Conservation (phyloP, 2,888 invertebrate species). For the Opisthograptis luteolata region DNA sequence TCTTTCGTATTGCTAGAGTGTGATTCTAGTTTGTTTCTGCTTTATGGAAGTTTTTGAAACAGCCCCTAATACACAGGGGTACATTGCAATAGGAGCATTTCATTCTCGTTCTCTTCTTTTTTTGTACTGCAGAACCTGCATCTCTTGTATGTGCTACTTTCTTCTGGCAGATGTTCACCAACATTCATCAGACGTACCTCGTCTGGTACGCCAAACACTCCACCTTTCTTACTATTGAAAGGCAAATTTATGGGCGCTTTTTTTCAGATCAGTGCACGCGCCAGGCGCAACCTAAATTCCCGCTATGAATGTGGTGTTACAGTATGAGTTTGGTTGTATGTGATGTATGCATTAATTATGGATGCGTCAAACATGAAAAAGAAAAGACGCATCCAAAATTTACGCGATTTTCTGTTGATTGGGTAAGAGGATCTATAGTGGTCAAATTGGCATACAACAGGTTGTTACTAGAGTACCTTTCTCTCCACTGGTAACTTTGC, state of each 20-base stretch:
- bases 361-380: slow-evolving; percentile 42
- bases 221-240: slow-evolving; percentile 43
- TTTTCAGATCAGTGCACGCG: no score
- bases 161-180: slow-evolving; percentile 44
- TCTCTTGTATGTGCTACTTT: slow-evolving; percentile 42
- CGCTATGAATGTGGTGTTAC: no score
- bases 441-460: slow-evolving; percentile 48
- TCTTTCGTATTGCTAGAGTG: no score
- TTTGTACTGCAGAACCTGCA: slow-evolving; percentile 3
- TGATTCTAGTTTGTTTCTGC: no score
- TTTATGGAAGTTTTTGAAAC: background rate
- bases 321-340: slow-evolving; percentile 35
- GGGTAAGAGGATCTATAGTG: slow-evolving; percentile 50
- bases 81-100: slow-evolving; percentile 26
- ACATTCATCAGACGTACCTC: slow-evolving; percentile 44
- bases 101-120: slow-evolving; percentile 34
- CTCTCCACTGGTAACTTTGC: slow-evolving; percentile 9
- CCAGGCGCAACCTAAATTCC: no score
- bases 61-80: background rate
- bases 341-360: slow-evolving; percentile 38
- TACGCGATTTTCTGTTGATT: slow-evolving; percentile 44
- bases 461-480: slow-evolving; percentile 44
- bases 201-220: slow-evolving; percentile 43
- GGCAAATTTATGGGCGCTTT: no score
- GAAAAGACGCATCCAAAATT: slow-evolving; percentile 48